A percentile compares a stretch with the other conserved stretches of the same genome.
Conservation (phyloP, 2,797 vertebrate genomes). For the Sebastes paucispinis region DNA sequence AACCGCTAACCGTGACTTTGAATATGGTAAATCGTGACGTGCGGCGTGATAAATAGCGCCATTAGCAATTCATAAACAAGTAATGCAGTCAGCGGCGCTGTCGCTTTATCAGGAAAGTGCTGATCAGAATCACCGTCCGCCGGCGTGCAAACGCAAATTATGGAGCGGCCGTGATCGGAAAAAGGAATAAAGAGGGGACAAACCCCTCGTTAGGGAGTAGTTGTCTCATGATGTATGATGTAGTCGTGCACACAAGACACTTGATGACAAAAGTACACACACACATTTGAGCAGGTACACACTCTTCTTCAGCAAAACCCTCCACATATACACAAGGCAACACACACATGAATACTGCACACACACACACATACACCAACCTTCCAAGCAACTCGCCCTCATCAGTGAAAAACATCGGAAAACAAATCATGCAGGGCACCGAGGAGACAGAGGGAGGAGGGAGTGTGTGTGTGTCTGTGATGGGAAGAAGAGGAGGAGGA, state of each 20-base stretch:
- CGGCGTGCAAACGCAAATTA: constrained; percentile 10
- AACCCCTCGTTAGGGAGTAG: not conserved
- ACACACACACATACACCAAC: not conserved
- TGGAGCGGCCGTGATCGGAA: constrained; percentile 22
- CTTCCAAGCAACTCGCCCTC: constrained; percentile 14
- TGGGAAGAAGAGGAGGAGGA: not conserved
- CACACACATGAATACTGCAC: not conserved
- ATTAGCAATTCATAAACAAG: constrained; percentile 72
- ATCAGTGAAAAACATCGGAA: constrained; percentile 33
- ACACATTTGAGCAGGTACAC: not conserved
- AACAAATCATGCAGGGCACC: constrained; percentile 33
- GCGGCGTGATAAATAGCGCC: constrained; percentile 49
- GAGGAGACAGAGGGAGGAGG: not conserved
- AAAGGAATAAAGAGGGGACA: constrained; percentile 11
- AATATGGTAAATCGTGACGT: constrained; percentile 42
- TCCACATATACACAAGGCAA: not conserved
- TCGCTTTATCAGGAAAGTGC: constrained; percentile 55
- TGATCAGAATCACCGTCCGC: constrained; percentile 50
- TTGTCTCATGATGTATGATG: not conserved
- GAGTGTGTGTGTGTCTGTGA: not conserved
- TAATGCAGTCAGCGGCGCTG: constrained; percentile 1
- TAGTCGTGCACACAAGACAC: not conserved
- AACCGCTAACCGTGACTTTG: constrained; percentile 56
- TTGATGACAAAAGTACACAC: not conserved
- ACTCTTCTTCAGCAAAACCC: not conserved